These are phyloP conservation scores for Elaeidobius kamerunicus DNA, from an alignment of 2,888 invertebrate species.

Conservation along the genomic window DNA sequence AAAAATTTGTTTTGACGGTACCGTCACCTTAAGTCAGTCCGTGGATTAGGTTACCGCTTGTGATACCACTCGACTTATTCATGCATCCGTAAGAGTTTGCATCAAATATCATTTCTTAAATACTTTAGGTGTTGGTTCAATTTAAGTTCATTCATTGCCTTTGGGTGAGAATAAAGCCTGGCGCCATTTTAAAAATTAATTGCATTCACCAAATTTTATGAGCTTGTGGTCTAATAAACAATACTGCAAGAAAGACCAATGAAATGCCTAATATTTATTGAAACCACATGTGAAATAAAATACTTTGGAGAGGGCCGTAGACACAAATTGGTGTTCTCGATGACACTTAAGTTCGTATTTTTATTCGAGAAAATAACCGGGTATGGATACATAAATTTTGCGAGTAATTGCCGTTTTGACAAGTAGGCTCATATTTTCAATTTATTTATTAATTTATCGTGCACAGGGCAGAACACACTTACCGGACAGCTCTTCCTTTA, in stretches of 20 bases:
- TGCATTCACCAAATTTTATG: too few species aligned
- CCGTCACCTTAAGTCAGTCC: conserved; percentile 43
- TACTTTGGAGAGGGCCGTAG: conserved; percentile 4
- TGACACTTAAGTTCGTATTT: conserved; percentile 24
- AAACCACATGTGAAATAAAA: conserved; percentile 2
- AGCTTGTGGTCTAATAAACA: too few species aligned
- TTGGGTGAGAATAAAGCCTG: too few species aligned
- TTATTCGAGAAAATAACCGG: conserved; percentile 25
- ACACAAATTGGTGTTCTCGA: conserved; percentile 27
- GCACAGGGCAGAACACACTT: conserved; percentile 30
- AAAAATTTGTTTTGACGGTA: conserved; percentile 36
- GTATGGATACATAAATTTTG: conserved; percentile 25
- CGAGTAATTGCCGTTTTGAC: conserved; percentile 41
- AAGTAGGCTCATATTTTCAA: conserved; percentile 39
- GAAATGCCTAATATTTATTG: conserved; percentile 1
- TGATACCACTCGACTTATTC: conserved; percentile 43
- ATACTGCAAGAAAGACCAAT: too few species aligned
- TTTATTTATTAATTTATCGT: conserved; percentile 39
- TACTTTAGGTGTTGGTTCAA: not conserved
- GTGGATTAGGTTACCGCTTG: conserved; percentile 44
- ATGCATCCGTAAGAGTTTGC: conserved; percentile 43
- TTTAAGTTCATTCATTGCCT: too few species aligned
- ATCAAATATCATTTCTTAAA: conserved; percentile 23
- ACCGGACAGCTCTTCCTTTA: conserved; percentile 13
- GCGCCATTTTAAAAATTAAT: too few species aligned